phyloP scores from a whole-genome alignment of 2,113 vertebrate genomes.

The Coryphaenoides rupestris region DNA sequence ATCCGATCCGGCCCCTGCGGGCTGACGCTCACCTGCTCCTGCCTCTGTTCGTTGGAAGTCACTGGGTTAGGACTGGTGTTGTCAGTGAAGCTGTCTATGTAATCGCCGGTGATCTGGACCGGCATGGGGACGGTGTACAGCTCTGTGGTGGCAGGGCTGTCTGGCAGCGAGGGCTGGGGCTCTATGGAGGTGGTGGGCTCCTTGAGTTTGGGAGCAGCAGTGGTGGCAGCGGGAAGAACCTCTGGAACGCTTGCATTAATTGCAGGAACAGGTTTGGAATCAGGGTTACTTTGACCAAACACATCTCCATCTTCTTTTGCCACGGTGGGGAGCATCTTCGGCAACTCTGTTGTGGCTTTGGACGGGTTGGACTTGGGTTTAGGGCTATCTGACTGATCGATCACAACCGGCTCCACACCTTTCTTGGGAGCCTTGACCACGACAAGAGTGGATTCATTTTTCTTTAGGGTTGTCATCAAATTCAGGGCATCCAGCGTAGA shows the following conservation, averaged over 20 bases:
- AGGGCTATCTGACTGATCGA: no score
- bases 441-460: no score
- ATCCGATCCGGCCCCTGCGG: conserved; percentile 40
- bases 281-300: no score
- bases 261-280: background rate
- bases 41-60: background rate
- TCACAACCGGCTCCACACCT: no score
- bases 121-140: background rate
- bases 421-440: no score
- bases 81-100: fast-evolving
- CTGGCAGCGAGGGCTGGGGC: background rate
- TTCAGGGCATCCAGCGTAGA: no score
- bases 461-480: no score
- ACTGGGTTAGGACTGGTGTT: background rate
- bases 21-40: conserved; percentile 20
- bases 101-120: background rate
- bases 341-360: no score
- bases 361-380: no score
- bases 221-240: background rate
- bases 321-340: no score
- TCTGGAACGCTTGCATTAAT: background rate
- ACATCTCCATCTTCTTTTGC: no score
- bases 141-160: background rate
- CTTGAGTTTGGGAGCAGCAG: background rate
- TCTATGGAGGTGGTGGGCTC: background rate